Base-by-base conservation (phyloP, 2,797 vertebrate species). In the Cephalopachus bancanus region DNA sequence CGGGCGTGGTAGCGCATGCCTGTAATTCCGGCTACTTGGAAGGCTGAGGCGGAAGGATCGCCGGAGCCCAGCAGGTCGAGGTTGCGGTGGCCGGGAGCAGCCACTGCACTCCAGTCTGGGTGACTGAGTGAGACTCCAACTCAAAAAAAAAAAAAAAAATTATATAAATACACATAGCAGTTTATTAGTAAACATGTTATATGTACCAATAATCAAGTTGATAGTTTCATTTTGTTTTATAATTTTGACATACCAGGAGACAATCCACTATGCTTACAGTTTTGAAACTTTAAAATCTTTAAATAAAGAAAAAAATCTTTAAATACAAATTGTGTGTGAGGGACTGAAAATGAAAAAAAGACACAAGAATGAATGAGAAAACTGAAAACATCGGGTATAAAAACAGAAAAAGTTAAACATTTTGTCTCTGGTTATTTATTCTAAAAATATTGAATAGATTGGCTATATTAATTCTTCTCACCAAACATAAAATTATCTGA, bases 141-240 rank as follows among this genome's bases (percentile, higher is more conserved):
- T 74, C 72, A 28, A 74, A 74, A 74, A 74, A 49, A 44, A 49
- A 24, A 72, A 72, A 3, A 14, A 64, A 64, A 64, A 24, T 1
- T 4, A 71, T 24, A 62, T 22, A 62, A 9, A 62, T 15, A 67
- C 30, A 69, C 44, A 55, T 1, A 10, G 97, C 69, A 80, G 93
- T 98, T 98, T 98, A 98, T 98, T 98, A 98, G 97, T 98, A 98
- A 98, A 98, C 97, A 60, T 93, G 86, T 97, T 97, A 98, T 95
- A 98, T 93, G 93, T 98, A 97, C 95, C 98, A 98, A 97, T 98
- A 98, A 98, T 93, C 97, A 98, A 97, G 97, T 0, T 97, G 96
- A 98, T 83, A 91, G 94, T 93, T 98, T 93, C 98, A 93, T 96
- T 97, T 97, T 96, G 93, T 96, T 96, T 89, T 97, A 97, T 97